Base-by-base conservation (phyloP, 2,797 vertebrate species). In the Oophaga sylvatica region DNA sequence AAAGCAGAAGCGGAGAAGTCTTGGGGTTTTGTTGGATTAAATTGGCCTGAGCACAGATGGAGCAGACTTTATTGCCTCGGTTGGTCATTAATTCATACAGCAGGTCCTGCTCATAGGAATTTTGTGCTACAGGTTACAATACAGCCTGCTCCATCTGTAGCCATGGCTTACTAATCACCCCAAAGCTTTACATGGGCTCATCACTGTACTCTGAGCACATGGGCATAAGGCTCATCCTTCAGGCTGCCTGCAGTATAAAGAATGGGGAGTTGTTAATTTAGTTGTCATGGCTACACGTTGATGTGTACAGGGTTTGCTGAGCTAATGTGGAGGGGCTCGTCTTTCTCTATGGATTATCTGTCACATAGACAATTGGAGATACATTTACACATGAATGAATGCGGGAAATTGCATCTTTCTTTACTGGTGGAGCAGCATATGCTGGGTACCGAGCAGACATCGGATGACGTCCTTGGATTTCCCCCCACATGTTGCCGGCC, bases 311-410 rank as follows among this genome's bases (percentile, higher is more conserved):
- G 19, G 17, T 19, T 4, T 31, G 11, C 13, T 73, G 71, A 12
- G 20, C 19, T 53, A 45, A 1, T 11, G 73, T 4, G 45, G 41
- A 20, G 29, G 45, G 41, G 70, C 3, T 19, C 10, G 10, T 75
- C 45, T 76, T 76, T 76, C 45, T 76, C 75, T 7, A 26, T 75
- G 75, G 20, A 77, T 77, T 56, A 56, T 53, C 75, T 16, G 78
- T 35, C 57, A 41, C 29, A 60, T 45, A 45, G 29, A 41, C 53
- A 29, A 79, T 45, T 17, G 76, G 19, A 31, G 22, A 16, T 31
- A 56, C 45, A n/a, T 48, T 45, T 59, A 31, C 56, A 60, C 78
- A 35, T 62, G 78, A 41, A 11, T 22, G 78, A 62, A 7, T 22
- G 10, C 17, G 19, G 57, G 10, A 19, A 17, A 16, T 20, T 2